Base-by-base conservation (phyloP, 2,797 vertebrate genomes). In the Petrocephalus schoutedeni region DNA sequence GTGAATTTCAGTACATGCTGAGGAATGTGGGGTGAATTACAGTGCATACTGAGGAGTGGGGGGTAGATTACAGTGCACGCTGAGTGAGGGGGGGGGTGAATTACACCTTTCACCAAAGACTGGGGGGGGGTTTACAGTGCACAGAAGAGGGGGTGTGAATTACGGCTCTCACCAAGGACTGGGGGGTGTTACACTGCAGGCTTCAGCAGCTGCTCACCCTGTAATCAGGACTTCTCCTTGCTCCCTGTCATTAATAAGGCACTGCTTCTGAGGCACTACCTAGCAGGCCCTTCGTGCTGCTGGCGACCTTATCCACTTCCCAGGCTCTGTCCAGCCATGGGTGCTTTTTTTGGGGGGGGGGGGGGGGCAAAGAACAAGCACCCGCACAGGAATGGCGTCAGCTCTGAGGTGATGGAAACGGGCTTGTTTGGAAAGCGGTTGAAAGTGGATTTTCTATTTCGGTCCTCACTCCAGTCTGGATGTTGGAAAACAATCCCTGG, bases 381-480 rank as follows among this genome's bases (percentile, higher is more conserved):
- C 86, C 89, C 82, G 0, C 90, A 71, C 88, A 89, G 74, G 87
- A 19, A 45, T 93, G 90, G 92, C 61, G 58, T 92, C 89, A 91
- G 53, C 91, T 89, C 86, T 89, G 88, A 91, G 88, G 84, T 64
- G 89, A 89, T 91, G 89, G 89, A 93, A 88, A 89, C 87, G 10
- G 82, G 64, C 32, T 83, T 41, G 10, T 88, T 67, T 88, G 92
- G 90, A 93, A 91, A 89, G 88, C 71, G 3, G n/a, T 49, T 32
- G 57, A 6, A 82, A 84, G 36, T 51, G 41, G 45, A 19, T n/a
- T 89, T 86, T 88, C 91, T 93, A 91, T 94, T 95, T 93, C 88
- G 87, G 90, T 87, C 91, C 87, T 67, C 88, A n/a, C 91, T 91
- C 36, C 74, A 54, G 9, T 45, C 21, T 84, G 58, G 51, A 77